Evolutionary conservation across 2,797 vertebrate species (phyloP), one percentile per base, ranked within the genome.

Genomic region (Sarcoramphus papa): DNA sequence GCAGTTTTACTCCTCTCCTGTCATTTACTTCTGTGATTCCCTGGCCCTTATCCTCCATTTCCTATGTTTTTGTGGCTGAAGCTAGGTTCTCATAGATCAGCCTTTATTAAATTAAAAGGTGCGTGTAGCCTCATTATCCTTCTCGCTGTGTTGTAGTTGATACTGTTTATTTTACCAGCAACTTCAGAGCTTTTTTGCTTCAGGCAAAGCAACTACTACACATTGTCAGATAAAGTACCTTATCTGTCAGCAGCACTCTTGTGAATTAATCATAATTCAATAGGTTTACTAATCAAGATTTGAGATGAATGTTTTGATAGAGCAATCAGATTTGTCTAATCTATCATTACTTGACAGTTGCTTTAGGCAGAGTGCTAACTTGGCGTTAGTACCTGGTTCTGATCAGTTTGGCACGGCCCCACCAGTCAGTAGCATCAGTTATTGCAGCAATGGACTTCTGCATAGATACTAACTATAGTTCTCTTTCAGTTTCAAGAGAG

Each of bases 281-380:
- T 99, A 99, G 98, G 98, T 98, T 98, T 98, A 98, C 98, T 99
- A 98, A 99, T 99, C 99, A 99, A 98, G 98, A 99, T 99, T 98
- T 97, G 98, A 99, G 99, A 99, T 99, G 97, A 98, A 98, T 98
- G 98, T 99, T 98, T 98, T 98, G 99, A 99, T 99, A 99, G 98
- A 99, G 98, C 98, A 98, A 98, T 99, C 99, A 98, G 98, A 98
- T 98, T 98, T 98, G 97, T 98, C 98, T 98, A 98, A 99, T 99
- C 98, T 98, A 86, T 99, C 98, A 98, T 98, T 96, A 78, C 95
- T 87, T 99, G 99, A 99, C 99, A 99, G 98, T 97, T 53, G 98
- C 99, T 98, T 96, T 86, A 56, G 98, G 98, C 98, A 83, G 97
- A 98, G 98, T 97, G 97, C 88, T 96, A 95, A 98, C 98, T 98